phyloP scores from a whole-genome alignment of 2,113 vertebrate genomes.

The Heterotilapia buettikoferi region DNA sequence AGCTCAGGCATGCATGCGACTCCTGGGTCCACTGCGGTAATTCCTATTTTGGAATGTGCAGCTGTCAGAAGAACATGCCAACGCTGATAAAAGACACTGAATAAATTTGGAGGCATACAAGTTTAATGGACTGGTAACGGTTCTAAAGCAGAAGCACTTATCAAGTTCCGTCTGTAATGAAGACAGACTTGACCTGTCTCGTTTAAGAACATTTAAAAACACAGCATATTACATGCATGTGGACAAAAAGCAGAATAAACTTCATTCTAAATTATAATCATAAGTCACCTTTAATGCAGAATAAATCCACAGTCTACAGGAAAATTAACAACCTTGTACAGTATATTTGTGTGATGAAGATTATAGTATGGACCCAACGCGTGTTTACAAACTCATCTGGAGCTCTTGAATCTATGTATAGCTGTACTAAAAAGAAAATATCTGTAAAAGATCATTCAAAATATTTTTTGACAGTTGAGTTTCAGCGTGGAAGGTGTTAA shows the following conservation, averaged over 20 bases:
- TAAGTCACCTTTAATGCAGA: background rate
- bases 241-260: background rate
- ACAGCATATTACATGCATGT: background rate
- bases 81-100: background rate
- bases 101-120: background rate
- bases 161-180: background rate
- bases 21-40: background rate
- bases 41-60: background rate
- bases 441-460: background rate
- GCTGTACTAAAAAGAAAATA: background rate
- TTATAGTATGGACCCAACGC: background rate
- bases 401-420: background rate
- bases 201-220: background rate
- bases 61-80: background rate
- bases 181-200: background rate
- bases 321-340: background rate
- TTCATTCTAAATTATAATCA: background rate
- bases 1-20: background rate
- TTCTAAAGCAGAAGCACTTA: background rate
- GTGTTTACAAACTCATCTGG: background rate
- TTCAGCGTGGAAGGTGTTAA: background rate
- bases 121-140: background rate
- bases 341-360: background rate
- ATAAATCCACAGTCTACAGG: background rate
- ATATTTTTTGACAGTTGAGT: background rate